These are phyloP conservation scores for Deroptyus accipitrinus DNA, from an alignment of 2,113 vertebrate species.

Conservation along the genomic window DNA sequence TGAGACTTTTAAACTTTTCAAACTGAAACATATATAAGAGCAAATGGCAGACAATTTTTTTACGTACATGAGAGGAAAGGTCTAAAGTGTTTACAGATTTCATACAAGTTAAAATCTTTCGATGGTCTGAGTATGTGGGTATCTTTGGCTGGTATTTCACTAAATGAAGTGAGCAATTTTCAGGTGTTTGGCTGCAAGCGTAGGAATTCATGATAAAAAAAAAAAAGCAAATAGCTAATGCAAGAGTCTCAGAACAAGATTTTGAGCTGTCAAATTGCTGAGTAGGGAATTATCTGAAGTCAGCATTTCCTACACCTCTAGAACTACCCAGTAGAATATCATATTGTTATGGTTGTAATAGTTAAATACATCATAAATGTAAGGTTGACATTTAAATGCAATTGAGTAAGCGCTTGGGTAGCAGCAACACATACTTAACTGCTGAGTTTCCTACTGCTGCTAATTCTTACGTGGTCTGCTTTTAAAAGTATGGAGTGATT, in stretches of 20 bases:
- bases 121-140: not conserved
- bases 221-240: not conserved
- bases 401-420: not conserved
- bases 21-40: not conserved
- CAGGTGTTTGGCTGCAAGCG: not conserved
- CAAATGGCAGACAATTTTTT: not conserved
- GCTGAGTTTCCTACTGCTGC: not conserved
- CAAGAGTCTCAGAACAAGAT: not conserved
- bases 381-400: not conserved
- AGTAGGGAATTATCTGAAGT: not conserved
- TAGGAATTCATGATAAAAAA: not conserved
- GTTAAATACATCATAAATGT: not conserved
- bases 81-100: not conserved
- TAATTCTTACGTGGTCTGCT: not conserved
- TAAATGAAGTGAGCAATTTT: not conserved
- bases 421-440: fast-evolving
- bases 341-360: not conserved
- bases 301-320: not conserved
- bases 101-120: not conserved
- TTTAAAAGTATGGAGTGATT: not conserved
- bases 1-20: not conserved
- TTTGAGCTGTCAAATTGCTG: not conserved
- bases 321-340: not conserved
- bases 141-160: not conserved
- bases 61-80: not conserved